Base-by-base conservation (phyloP, 2,797 vertebrate genomes). In the Leptoclinus maculatus region DNA sequence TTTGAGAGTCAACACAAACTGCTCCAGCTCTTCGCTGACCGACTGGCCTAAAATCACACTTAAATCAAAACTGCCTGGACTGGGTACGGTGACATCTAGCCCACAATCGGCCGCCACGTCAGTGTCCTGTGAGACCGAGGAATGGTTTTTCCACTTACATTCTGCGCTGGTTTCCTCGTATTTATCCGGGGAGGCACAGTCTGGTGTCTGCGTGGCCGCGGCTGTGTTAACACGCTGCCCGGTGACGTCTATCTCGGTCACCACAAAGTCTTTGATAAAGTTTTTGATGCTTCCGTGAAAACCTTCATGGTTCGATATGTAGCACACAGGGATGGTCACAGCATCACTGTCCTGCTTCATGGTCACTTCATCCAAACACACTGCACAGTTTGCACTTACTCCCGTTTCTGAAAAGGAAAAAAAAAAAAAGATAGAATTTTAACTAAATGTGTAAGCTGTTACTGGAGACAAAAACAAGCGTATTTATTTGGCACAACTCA, bases 211-310 rank as follows among this genome's bases (percentile, higher is more conserved):
- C 39, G 65, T 43, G 21, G 51, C 32, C 0, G 36, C 21, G 4
- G 47, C 32, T 3, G 87, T 86, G 34, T 89, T 91, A 21, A 95
- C 95, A 3, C 83, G 67, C 4, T 83, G 91, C 0, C 95, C 92
- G 1, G 78, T 59, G 1, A 85, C 66, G 90, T 97, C 94, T 16
- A 99, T 96, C 84, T 98, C 98, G 3, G 89, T 96, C 84, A 99
- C 97, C 8, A 97, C 84, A 87, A 99, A 99, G 93, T 99, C 98
- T 76, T 83, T 84, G 43, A 96, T 94, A 0, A 90, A 94, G 82
- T 91, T 95, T 94, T 99, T 98, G 85, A 99, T 96, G 7, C 89
- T 96, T 21, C 98, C 97, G 3, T 80, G 59, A 85, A 99, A 99
- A 56, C 98, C 97, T 36, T 87, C 58, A 49, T 98, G 97, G 63